Evolutionary conservation across 1,140 invertebrate genomes (phyloP), one percentile per base, ranked within the genome.

Genomic region (Ctenoplectra terminalis): DNA sequence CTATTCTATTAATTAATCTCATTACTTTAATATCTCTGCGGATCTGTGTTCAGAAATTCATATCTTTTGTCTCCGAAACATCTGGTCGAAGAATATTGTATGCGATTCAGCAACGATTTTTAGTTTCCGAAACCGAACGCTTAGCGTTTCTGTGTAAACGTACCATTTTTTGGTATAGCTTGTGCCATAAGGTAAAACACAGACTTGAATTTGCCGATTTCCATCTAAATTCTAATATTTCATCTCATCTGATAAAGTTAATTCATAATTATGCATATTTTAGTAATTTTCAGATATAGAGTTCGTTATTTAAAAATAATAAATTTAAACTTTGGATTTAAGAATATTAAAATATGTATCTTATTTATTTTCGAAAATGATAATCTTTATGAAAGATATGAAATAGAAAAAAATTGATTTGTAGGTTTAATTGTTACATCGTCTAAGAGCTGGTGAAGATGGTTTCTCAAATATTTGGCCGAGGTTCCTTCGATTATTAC

Each of bases 1-100:
- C 78, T 85, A 84, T 89, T 90, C 86, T 87, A 88, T 90, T 90
- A 90, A 90, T 90, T 89, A 90, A 90, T 90, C 87, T 90, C 85
- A 88, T 89, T 89, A 90, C 64, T 82, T 88, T 88, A 81, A 89
- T 89, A 87, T 86, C 82, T 83, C 75, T 56, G 67, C 26, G 75
- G 46, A 31, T 77, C 37, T 48, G 60, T 50, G 43, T 23, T 74
- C 31, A 37, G 48, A 85, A 85, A 85, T 67, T 81, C 52, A 58
- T 34, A 63, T 77, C 58, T 85, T 86, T 77, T 29, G 67, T 46
- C 56, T 58, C 15, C 4, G 34, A n/a, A 26, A 46, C 13, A 29
- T 71, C 34, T 71, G 52, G 29, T 71, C 52, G 31, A 60, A 61
- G 29, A 61, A 63, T 29, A 58, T 1, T 20, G 48, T 5, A 9